These are phyloP conservation scores for Tenthredo distinguenda DNA, from an alignment of 2,888 invertebrate species.

Conservation along the genomic window DNA sequence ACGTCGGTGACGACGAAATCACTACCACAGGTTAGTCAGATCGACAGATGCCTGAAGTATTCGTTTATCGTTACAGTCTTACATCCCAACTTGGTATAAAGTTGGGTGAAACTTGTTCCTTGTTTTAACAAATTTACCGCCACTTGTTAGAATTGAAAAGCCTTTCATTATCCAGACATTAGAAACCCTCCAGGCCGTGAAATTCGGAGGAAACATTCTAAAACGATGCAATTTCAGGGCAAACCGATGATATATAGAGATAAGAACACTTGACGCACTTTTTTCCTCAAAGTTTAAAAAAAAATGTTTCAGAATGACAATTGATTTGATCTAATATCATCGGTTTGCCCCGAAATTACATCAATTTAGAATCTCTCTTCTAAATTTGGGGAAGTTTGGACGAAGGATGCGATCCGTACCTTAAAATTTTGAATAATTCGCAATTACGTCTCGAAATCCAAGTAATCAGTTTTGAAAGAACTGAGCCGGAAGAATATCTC, in stretches of 20 bases:
- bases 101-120: neutral
- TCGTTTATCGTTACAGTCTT: neutral
- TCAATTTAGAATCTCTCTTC: too few species aligned
- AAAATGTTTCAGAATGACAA: neutral
- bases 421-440: too few species aligned
- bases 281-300: too few species aligned
- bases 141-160: neutral
- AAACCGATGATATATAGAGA: too few species aligned
- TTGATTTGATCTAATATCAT: neutral
- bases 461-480: neutral
- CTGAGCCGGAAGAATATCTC: neutral
- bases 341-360: neutral
- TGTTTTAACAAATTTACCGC: neutral
- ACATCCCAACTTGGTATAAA: neutral
- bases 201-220: neutral
- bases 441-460: neutral
- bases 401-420: too few species aligned
- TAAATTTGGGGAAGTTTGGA: too few species aligned
- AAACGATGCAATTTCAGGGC: too few species aligned
- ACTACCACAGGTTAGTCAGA: conserved; percentile 83
- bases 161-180: neutral
- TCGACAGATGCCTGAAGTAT: neutral
- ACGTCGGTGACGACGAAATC: conserved; percentile 86
- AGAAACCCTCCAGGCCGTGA: neutral
- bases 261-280: too few species aligned